Conservation (phyloP, 2,113 vertebrate genomes). For the Carlito syrichta region DNA sequence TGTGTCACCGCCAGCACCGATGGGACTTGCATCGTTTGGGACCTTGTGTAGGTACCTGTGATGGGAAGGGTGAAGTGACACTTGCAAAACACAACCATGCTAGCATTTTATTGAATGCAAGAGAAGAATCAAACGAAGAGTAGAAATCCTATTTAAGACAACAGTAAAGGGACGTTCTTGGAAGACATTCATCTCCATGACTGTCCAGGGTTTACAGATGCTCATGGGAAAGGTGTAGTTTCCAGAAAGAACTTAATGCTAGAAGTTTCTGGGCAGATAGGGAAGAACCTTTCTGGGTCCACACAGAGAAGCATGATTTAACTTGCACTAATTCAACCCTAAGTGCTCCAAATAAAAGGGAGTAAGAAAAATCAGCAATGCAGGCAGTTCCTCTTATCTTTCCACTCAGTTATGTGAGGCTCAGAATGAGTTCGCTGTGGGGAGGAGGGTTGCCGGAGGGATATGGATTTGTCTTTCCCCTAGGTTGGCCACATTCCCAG, state of each 20-base stretch:
- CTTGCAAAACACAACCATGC: too few species aligned
- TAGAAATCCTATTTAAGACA: background rate
- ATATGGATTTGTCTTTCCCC: background rate
- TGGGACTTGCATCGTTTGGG: constrained; percentile 93
- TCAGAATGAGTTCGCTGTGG: background rate
- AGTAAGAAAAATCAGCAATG: background rate
- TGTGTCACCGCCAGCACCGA: constrained; percentile 89
- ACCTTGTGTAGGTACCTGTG: constrained; percentile 86
- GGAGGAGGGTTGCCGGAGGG: background rate
- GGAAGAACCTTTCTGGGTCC: background rate
- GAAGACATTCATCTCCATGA: background rate
- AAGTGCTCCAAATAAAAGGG: background rate
- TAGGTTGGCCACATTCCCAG: background rate
- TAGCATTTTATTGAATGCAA: background rate
- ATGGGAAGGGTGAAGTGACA: background rate
- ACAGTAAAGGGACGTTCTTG: too few species aligned
- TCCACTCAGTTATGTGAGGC: background rate
- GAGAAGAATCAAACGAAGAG: background rate
- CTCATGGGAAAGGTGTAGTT: background rate
- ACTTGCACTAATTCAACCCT: background rate
- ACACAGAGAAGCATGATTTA: background rate
- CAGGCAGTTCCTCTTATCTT: background rate
- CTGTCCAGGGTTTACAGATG: background rate
- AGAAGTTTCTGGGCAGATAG: background rate
- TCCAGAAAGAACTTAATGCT: background rate